phyloP scores from a whole-genome alignment of 2,113 vertebrate species.

The Zingel zingel region DNA sequence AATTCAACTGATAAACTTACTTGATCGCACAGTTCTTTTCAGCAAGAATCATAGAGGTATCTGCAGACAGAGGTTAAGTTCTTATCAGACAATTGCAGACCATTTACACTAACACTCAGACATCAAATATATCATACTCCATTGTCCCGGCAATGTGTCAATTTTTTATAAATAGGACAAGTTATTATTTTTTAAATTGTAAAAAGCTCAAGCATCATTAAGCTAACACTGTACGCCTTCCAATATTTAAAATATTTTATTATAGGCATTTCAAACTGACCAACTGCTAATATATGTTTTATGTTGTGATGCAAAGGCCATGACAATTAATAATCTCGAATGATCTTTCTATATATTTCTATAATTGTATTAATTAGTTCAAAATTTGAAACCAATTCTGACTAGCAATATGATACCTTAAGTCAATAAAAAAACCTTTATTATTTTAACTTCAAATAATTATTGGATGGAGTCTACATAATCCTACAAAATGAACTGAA shows the following conservation, averaged over 20 bases:
- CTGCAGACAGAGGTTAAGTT: constrained; percentile 53
- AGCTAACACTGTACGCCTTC: neutral
- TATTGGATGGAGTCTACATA: neutral
- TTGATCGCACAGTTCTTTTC: constrained; percentile 41
- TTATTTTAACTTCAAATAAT: neutral
- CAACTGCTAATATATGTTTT: neutral
- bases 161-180: no score
- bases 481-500: neutral
- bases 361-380: neutral
- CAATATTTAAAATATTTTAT: neutral
- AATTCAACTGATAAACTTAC: constrained; percentile 35
- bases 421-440: neutral
- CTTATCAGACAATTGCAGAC: neutral
- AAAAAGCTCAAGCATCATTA: neutral
- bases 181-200: neutral
- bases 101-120: neutral
- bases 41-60: constrained; percentile 34
- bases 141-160: no score
- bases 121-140: neutral
- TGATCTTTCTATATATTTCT: no score
- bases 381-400: neutral
- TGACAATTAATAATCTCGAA: no score
- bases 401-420: neutral
- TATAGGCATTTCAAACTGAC: neutral
- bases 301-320: no score